Percentiles rank a stretch among this genome's conserved stretches.
Evolutionary conservation across 1,140 invertebrate species (phyloP).

Genomic region (Drosophila nigrodunni): DNA sequence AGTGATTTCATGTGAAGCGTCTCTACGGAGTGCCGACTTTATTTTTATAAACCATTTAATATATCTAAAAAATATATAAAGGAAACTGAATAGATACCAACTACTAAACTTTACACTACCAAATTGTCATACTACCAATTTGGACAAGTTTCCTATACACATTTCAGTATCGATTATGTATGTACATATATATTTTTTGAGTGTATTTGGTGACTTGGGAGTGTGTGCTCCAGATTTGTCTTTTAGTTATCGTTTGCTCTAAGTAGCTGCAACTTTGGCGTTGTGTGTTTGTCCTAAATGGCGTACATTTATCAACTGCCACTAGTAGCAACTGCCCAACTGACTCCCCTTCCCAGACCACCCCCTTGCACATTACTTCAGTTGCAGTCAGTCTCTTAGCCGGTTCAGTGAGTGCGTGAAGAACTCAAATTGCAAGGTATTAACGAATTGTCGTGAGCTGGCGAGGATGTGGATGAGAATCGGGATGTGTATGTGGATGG

Average conservation of each 20-base stretch:
- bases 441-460: constrained; percentile 78
- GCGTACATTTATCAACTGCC: constrained; percentile 70
- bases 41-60: no score
- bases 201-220: constrained; percentile 14
- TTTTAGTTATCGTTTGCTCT: constrained; percentile 50
- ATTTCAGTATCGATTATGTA: not conserved
- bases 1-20: no score
- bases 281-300: constrained; percentile 74
- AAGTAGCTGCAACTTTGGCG: constrained; percentile 71
- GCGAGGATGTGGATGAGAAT: constrained; percentile 17
- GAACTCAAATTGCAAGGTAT: constrained; percentile 80
- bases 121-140: no score
- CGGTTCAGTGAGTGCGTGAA: constrained; percentile 65
- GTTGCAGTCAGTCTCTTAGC: constrained; percentile 32
- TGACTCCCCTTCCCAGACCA: not conserved
- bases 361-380: constrained; percentile 5
- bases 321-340: constrained; percentile 32
- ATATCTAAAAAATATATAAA: no score
- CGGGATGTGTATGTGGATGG: constrained; percentile 2
- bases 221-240: constrained; percentile 71
- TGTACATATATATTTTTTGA: constrained; percentile 1
- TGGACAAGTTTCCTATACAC: no score
- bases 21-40: no score
- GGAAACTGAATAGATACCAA: no score
- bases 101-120: no score